phyloP scores from a whole-genome alignment of 2,888 invertebrate species.

The Hypolimnas misippus region DNA sequence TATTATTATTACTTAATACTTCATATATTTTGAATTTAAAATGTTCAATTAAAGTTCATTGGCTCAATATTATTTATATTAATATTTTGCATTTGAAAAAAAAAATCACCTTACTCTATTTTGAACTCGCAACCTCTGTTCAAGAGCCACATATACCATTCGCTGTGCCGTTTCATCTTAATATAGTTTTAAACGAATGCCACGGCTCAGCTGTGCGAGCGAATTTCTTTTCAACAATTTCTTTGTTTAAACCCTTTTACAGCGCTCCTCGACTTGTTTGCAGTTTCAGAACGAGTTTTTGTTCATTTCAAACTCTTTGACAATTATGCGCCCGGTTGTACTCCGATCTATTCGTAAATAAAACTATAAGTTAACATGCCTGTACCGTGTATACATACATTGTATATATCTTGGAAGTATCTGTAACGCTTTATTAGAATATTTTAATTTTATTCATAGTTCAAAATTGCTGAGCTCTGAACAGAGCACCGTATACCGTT shows the following conservation, averaged over 20 bases:
- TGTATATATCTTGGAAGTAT: too few species aligned
- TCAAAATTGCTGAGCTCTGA: too few species aligned
- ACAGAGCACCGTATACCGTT: too few species aligned
- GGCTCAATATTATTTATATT: too few species aligned
- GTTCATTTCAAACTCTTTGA: slow-evolving; percentile 22
- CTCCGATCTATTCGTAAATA: slow-evolving; percentile 8
- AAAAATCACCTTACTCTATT: neutral
- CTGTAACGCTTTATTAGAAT: too few species aligned
- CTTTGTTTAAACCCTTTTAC: slow-evolving; percentile 21
- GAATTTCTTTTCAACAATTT: slow-evolving; percentile 28
- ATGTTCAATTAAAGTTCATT: too few species aligned
- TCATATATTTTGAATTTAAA: too few species aligned
- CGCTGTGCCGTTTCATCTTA: neutral
- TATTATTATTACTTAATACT: too few species aligned
- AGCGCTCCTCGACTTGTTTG: slow-evolving; percentile 4
- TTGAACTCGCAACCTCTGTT: neutral
- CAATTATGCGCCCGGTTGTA: slow-evolving; percentile 20
- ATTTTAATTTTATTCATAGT: too few species aligned
- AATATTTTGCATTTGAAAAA: neutral
- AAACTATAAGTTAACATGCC: slow-evolving; percentile 9
- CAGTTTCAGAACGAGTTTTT: slow-evolving; percentile 13
- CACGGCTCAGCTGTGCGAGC: slow-evolving; percentile 17
- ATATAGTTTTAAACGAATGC: slow-evolving; percentile 9
- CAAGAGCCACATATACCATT: neutral
- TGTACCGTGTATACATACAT: neutral